A percentile compares a stretch with the other conserved stretches of the same genome.
Conservation (phyloP, 2,113 vertebrate genomes). For the Canis aureus region DNA sequence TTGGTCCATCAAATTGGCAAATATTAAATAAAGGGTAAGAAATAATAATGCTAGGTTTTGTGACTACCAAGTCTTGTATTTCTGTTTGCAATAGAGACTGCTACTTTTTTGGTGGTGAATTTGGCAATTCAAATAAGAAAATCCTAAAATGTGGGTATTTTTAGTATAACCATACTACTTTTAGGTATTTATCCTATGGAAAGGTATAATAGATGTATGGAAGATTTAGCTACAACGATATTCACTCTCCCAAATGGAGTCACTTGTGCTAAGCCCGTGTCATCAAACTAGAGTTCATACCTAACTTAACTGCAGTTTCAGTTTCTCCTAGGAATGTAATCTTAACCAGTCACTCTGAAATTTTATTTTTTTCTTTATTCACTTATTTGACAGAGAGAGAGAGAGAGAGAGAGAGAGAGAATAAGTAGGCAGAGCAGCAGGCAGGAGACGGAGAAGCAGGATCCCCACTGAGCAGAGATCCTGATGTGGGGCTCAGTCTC, state of each 20-base stretch:
- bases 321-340: too few species aligned
- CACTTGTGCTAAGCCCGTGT: not conserved
- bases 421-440: too few species aligned
- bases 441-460: too few species aligned
- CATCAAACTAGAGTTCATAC: not conserved
- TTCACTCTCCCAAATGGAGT: not conserved
- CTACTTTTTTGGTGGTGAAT: not conserved
- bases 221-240: not conserved
- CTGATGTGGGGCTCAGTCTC: too few species aligned
- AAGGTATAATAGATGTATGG: not conserved
- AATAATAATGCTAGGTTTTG: not conserved
- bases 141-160: not conserved
- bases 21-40: not conserved
- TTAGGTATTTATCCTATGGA: not conserved
- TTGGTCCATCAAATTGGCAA: not conserved
- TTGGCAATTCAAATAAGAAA: conserved; percentile 12
- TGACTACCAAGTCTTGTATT: not conserved
- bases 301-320: not conserved
- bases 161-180: not conserved
- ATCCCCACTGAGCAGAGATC: too few species aligned
- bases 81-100: not conserved
- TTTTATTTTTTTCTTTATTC: not conserved
- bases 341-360: not conserved
- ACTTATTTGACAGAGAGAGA: too few species aligned
- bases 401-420: too few species aligned